Conservation (phyloP, 2,113 vertebrate genomes). For the Gracilinanus agilis region DNA sequence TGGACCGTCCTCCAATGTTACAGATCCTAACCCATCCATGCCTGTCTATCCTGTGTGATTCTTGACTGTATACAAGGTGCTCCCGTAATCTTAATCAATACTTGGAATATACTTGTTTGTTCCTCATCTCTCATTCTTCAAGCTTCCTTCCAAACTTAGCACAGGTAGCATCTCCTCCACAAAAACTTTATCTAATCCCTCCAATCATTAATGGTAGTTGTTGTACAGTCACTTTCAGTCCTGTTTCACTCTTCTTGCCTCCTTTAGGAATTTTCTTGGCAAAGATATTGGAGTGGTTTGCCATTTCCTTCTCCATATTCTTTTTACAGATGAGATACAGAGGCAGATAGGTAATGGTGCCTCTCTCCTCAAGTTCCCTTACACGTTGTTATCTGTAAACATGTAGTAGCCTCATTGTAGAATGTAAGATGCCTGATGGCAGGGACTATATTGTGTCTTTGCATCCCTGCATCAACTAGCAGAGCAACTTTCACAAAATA, state of each 20-base stretch:
- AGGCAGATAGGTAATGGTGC: too few species aligned
- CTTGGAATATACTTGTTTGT: not conserved
- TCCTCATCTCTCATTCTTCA: not conserved
- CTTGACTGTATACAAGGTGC: not conserved
- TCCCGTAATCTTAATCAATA: not conserved
- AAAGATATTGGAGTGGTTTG: too few species aligned
- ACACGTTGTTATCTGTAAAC: not conserved
- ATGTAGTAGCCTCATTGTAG: not conserved
- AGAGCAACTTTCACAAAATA: not conserved
- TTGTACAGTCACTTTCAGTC: not conserved
- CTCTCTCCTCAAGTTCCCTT: not conserved
- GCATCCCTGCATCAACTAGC: not conserved
- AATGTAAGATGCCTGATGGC: not conserved
- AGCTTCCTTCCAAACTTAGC: not conserved
- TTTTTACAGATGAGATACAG: too few species aligned
- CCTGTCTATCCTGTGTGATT: not conserved
- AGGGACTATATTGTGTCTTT: not conserved
- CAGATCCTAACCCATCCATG: not conserved
- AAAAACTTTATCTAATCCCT: not conserved
- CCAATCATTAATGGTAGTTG: not conserved
- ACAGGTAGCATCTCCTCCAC: not conserved
- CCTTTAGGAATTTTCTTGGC: too few species aligned
- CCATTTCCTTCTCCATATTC: too few species aligned
- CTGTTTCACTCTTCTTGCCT: not conserved
- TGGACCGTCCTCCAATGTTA: not conserved